Conservation (phyloP, 2,888 invertebrate species). For the Pasiphila rectangulata region DNA sequence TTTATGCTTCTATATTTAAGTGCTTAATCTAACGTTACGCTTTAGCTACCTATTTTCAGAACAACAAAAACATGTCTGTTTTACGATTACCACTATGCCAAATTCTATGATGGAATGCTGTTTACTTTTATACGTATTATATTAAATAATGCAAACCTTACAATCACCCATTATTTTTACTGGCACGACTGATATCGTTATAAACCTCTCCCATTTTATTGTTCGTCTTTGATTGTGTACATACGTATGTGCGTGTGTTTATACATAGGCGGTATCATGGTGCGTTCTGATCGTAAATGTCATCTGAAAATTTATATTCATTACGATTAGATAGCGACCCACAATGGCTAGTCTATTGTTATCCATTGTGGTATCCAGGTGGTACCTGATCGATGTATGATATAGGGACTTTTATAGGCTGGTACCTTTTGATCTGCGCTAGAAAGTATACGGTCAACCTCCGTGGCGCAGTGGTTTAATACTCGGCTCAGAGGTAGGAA, state of each 20-base stretch:
- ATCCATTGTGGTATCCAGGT: slow-evolving; percentile 47
- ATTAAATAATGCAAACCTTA: slow-evolving; percentile 11
- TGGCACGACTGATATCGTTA: slow-evolving; percentile 26
- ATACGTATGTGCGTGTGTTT: slow-evolving; percentile 55
- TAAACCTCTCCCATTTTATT: slow-evolving; percentile 46
- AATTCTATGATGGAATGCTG: background rate
- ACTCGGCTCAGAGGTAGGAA: too few relatives aligned
- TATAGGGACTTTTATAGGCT: slow-evolving; percentile 58
- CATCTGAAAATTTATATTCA: slow-evolving; percentile 81
- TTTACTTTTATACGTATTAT: background rate
- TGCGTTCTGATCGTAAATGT: slow-evolving; percentile 77
- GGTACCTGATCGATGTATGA: slow-evolving; percentile 76
- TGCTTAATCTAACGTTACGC: too few relatives aligned
- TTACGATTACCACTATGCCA: background rate
- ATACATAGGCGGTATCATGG: slow-evolving; percentile 73
- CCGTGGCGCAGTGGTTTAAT: too few relatives aligned
- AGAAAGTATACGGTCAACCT: slow-evolving; percentile 34
- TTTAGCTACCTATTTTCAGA: too few relatives aligned
- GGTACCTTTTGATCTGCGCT: slow-evolving; percentile 44
- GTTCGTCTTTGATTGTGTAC: slow-evolving; percentile 21
- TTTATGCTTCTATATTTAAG: too few relatives aligned
- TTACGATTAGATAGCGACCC: slow-evolving; percentile 78
- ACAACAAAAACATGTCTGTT: too few relatives aligned
- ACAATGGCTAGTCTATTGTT: slow-evolving; percentile 73
- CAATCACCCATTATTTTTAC: slow-evolving; percentile 10